Evolutionary conservation across 1,140 invertebrate species (phyloP), one percentile per base, ranked within the genome.

Genomic region (Diabrotica virgifera): DNA sequence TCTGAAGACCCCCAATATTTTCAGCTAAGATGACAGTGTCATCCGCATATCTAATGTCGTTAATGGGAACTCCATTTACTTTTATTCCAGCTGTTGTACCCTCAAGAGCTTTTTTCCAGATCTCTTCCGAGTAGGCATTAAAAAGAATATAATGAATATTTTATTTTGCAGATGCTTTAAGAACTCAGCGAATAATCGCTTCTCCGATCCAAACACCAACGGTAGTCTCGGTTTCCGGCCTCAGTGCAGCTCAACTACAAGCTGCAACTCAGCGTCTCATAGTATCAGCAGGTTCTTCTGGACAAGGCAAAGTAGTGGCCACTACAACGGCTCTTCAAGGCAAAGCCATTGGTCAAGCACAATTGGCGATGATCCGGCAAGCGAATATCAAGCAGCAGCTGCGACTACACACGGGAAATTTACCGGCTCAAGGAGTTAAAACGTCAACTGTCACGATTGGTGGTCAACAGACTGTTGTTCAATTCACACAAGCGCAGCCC

Each of bases 281-380:
- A 65, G 79, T 81, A 0, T 78, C 77, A 14, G 78, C 71, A n/a
- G 68, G 68, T n/a, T 57, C 64, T 12, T 61, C 67, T 75, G 66
- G 70, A 9, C 77, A 78, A 72, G 67, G 74, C 8, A 78, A 81
- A 6, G 76, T 79, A 5, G 79, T 81, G 3, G 79, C 80, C 55
- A 79, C 82, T n/a, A 76, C 80, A 4, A 62, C 77, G 2, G 79
- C 71, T 4, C 75, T 83, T 36, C 72, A 77, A 2, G 80, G 79
- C 5, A 84, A 86, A 70, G 79, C 83, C 6, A 80, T 83, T 2
- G 80, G 76, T 38, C 77, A 78, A 35, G 76, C 80, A 0, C 81
- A 82, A 52, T 72, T 83, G 12, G 81, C 83, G 57, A 78, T 83
- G 52, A 82, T 83, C 59, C 65, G 82, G n/a, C 77, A 79, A 63